Percentiles rank a stretch among this genome's conserved stretches.
phyloP scores from a whole-genome alignment of 1,140 invertebrate species.

The Neoseiulus cucumeris region DNA sequence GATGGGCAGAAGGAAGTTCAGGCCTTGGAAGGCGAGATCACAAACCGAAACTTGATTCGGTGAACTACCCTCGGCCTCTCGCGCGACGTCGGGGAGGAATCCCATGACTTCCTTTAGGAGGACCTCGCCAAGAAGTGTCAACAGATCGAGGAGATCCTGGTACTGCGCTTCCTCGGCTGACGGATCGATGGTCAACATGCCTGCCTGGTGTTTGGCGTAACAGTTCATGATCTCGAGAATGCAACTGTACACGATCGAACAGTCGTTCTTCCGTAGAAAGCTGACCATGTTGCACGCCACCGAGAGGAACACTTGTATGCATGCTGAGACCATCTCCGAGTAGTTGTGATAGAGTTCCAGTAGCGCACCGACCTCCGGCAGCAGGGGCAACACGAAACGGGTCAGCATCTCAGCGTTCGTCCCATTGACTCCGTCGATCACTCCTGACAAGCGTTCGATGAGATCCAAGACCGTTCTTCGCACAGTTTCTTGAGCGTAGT shows the following conservation, averaged over 20 bases:
- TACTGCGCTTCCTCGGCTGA: slow-evolving; percentile 45
- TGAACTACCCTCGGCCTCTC: slow-evolving; percentile 20
- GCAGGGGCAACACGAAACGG: slow-evolving; percentile 38
- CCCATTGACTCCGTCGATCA: slow-evolving; percentile 38
- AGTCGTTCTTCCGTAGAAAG: slow-evolving; percentile 27
- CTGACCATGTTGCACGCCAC: slow-evolving; percentile 17
- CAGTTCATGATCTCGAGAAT: slow-evolving; percentile 42
- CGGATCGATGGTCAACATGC: slow-evolving; percentile 30
- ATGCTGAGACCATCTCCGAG: slow-evolving; percentile 50
- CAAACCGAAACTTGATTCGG: slow-evolving; percentile 26
- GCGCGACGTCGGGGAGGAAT: slow-evolving; percentile 27
- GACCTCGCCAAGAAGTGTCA: slow-evolving; percentile 47
- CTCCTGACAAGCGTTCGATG: slow-evolving; percentile 43
- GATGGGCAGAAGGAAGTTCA: slow-evolving; percentile 49
- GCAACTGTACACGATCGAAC: slow-evolving; percentile 37
- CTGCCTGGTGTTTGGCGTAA: slow-evolving; percentile 42
- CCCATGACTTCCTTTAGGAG: slow-evolving; percentile 48
- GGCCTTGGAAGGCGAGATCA: slow-evolving; percentile 46
- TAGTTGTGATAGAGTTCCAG: slow-evolving; percentile 58
- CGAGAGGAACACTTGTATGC: slow-evolving; percentile 43
- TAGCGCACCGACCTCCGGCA: slow-evolving; percentile 43
- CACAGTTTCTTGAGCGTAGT: slow-evolving; percentile 37
- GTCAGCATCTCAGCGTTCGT: slow-evolving; percentile 40
- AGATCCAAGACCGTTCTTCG: slow-evolving; percentile 40
- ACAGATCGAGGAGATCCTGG: slow-evolving; percentile 45